Evolutionary conservation across 2,797 vertebrate genomes (phyloP).

Genomic region (Crocidura indochinensis): DNA sequence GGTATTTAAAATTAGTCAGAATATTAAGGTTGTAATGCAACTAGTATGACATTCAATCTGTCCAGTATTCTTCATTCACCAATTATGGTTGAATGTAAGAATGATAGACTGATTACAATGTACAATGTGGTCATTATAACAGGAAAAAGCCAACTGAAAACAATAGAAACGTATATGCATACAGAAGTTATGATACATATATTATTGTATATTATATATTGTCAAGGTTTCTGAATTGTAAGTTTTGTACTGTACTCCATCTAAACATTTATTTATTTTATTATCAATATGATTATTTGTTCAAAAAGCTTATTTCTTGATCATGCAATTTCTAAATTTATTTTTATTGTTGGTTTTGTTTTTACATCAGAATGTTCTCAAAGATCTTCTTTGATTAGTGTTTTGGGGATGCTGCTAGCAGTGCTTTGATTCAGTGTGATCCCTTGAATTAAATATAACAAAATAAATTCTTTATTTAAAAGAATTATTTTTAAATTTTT

Average conservation of each 20-base stretch:
- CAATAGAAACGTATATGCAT: neutral
- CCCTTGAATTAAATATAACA: no score
- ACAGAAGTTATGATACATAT: neutral
- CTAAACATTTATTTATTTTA: neutral
- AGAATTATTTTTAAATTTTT: no score
- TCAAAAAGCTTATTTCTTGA: conserved; percentile 21
- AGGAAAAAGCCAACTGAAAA: conserved; percentile 9
- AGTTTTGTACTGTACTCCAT: neutral
- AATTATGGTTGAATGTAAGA: neutral
- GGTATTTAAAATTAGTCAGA: conserved; percentile 49
- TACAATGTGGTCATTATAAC: neutral
- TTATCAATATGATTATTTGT: conserved; percentile 1
- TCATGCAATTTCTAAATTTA: neutral
- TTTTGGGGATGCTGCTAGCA: no score
- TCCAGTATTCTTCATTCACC: neutral
- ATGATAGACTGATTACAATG: neutral
- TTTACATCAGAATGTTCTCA: neutral
- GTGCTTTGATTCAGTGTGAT: no score
- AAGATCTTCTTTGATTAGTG: neutral
- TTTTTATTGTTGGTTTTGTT: neutral
- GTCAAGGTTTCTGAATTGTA: neutral
- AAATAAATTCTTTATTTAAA: no score
- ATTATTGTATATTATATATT: neutral
- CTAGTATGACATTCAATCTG: neutral
- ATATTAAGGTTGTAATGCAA: neutral